Evolutionary conservation across 1,140 invertebrate genomes (phyloP), one percentile per base, ranked within the genome.

Genomic region (Trichonephila clavata): DNA sequence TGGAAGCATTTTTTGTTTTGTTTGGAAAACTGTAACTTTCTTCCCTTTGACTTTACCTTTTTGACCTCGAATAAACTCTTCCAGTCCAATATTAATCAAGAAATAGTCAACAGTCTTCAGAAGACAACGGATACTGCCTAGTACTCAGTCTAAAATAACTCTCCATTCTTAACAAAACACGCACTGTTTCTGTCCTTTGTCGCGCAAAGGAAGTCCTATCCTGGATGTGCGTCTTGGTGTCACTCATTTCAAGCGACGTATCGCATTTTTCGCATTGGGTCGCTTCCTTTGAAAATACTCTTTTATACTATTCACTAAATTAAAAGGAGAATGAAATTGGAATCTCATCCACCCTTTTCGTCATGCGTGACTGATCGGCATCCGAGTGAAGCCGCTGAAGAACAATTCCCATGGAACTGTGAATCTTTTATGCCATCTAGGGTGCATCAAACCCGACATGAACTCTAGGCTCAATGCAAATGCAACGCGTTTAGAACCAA

Each of bases 291-390:
- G 68, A 77, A 77, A 77, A 27, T 77, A 77, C 32, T 77, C 68
- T 32, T 77, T 50, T 50, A 50, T 50, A 50, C 43, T 10, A 50
- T 50, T 16, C 27, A 32, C 24, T 77, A 77, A 77, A 77, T 77
- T 10, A 27, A 77, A 77, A 77, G 27, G 39, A 77, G 24, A 83
- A 57, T 59, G 21, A 57, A 57, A 20, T 24, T 83, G 39, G 24
- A 43, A 39, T 50, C 39, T 81, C 43, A 16, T 59, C 68, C 57
- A 57, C 20, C 57, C 57, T 84, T 59, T 84, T 10, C 81, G 81
- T 84, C 57, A 84, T 59, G 81, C 81, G 57, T 84, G 81, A 84
- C 81, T 84, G 43, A 50, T 50, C 57, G 50, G 50, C 81, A 84
- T 50, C 50, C 81, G 50, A 59, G 81, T 83, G 81, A 83, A 83